phyloP scores from a whole-genome alignment of 2,797 vertebrate genomes.

The Harpagifer antarcticus region DNA sequence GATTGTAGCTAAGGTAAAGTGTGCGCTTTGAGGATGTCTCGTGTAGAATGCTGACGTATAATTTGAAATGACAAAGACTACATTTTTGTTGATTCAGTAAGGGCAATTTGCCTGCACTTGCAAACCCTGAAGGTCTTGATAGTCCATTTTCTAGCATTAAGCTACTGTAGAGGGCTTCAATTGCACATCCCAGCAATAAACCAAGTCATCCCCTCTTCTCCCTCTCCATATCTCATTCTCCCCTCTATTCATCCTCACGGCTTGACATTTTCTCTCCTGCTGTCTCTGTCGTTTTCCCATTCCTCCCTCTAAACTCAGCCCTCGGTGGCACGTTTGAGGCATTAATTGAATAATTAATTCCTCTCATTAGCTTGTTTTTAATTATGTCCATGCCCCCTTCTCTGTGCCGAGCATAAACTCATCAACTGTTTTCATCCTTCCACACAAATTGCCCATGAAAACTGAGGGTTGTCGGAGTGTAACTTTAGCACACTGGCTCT shows the following conservation, averaged over 20 bases:
- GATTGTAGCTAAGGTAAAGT: slow-evolving; percentile 54
- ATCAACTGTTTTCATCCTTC: slow-evolving; percentile 78
- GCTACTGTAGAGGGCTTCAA: slow-evolving; percentile 66
- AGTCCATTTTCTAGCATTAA: slow-evolving; percentile 77
- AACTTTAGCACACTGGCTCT: slow-evolving; percentile 60
- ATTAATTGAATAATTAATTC: slow-evolving; percentile 86
- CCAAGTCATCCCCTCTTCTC: slow-evolving; percentile 54
- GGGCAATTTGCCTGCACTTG: slow-evolving; percentile 63
- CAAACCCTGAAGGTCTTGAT: slow-evolving; percentile 61
- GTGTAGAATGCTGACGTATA: slow-evolving; percentile 59
- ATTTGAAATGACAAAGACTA: slow-evolving; percentile 68
- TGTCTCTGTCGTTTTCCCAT: slow-evolving; percentile 68
- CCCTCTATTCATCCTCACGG: slow-evolving; percentile 68
- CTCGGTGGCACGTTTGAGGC: slow-evolving; percentile 71
- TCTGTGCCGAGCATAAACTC: slow-evolving; percentile 66
- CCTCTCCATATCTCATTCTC: slow-evolving; percentile 64
- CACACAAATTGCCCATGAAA: slow-evolving; percentile 81
- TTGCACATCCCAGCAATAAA: slow-evolving; percentile 76
- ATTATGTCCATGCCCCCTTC: slow-evolving; percentile 78
- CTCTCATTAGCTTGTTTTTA: slow-evolving; percentile 85
- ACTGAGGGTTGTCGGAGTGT: slow-evolving; percentile 58
- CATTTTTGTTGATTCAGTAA: slow-evolving; percentile 68
- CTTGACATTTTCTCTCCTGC: slow-evolving; percentile 73
- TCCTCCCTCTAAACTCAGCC: slow-evolving; percentile 68
- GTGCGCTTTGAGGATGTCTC: slow-evolving; percentile 45